These are phyloP conservation scores for Bombyx mandarina DNA, from an alignment of 1,140 invertebrate species.

Conservation along the genomic window DNA sequence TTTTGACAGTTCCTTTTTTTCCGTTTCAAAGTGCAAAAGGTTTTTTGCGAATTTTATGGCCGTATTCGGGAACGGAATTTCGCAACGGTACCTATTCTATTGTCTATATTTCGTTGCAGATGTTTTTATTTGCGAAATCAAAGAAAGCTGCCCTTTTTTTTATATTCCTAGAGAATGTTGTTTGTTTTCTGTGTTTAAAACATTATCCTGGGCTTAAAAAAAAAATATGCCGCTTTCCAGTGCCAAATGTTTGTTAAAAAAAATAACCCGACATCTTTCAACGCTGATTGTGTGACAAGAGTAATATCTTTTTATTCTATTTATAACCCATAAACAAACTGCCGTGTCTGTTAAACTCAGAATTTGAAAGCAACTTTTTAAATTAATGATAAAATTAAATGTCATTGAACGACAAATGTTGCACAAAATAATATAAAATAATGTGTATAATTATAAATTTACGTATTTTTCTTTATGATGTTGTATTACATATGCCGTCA, in stretches of 20 bases:
- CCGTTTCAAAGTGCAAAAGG: slow-evolving; percentile 17
- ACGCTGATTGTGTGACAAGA: background rate
- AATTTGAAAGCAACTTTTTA: no score
- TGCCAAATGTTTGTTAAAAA: slow-evolving; percentile 16
- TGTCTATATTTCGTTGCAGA: slow-evolving; percentile 38
- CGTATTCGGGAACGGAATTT: slow-evolving; percentile 27
- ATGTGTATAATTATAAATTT: no score
- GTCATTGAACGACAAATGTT: no score
- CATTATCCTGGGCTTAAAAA: slow-evolving; percentile 28
- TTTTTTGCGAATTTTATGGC: slow-evolving; percentile 39
- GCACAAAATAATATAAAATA: no score
- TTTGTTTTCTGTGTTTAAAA: slow-evolving; percentile 19
- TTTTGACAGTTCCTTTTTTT: slow-evolving; percentile 43
- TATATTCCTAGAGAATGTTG: slow-evolving; percentile 6
- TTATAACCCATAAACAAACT: no score
- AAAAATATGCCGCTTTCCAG: slow-evolving; percentile 14
- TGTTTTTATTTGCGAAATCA: slow-evolving; percentile 25
- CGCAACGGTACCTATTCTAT: slow-evolving; percentile 42
- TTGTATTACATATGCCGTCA: no score
- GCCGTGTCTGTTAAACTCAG: no score
- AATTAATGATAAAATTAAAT: no score
- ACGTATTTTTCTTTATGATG: no score
- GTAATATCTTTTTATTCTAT: no score
- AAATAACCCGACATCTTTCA: slow-evolving; percentile 4
- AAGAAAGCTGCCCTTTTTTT: no score